Conservation (phyloP, 2,113 vertebrate genomes). For the Sander lucioperca region DNA sequence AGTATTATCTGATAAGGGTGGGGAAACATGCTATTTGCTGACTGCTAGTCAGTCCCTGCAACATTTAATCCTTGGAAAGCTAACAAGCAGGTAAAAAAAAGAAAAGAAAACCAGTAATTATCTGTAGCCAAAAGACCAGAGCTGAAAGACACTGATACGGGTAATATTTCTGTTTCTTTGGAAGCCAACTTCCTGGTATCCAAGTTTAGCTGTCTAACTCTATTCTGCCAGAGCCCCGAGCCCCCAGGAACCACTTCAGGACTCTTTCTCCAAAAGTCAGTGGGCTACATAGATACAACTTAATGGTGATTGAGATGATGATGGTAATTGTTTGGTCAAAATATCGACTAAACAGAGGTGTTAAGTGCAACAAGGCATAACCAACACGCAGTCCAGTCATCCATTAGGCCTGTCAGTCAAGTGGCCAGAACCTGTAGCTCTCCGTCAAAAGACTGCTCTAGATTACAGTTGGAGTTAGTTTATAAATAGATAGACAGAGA, state of each 20-base stretch:
- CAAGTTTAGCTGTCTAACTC: too few relatives aligned
- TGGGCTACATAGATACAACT: background rate
- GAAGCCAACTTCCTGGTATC: background rate
- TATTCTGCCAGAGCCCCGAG: background rate
- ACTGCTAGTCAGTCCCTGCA: background rate
- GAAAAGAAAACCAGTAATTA: background rate
- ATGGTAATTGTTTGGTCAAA: background rate
- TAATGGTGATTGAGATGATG: background rate
- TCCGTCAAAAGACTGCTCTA: background rate
- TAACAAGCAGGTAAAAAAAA: background rate
- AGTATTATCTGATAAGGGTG: too few relatives aligned
- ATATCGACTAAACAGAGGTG: background rate
- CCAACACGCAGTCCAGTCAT: background rate
- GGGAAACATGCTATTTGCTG: background rate
- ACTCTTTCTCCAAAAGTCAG: background rate
- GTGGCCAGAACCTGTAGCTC: constrained; percentile 43
- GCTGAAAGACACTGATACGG: background rate
- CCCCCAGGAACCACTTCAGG: background rate
- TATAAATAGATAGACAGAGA: background rate
- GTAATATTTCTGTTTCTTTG: background rate
- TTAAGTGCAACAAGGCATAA: constrained; percentile 5
- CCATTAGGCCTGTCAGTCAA: constrained; percentile 34
- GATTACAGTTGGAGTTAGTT: background rate
- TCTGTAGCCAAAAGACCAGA: background rate
- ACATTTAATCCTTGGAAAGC: background rate